phyloP scores from a whole-genome alignment of 1,140 invertebrate species.

The Parapsyche elsis region DNA sequence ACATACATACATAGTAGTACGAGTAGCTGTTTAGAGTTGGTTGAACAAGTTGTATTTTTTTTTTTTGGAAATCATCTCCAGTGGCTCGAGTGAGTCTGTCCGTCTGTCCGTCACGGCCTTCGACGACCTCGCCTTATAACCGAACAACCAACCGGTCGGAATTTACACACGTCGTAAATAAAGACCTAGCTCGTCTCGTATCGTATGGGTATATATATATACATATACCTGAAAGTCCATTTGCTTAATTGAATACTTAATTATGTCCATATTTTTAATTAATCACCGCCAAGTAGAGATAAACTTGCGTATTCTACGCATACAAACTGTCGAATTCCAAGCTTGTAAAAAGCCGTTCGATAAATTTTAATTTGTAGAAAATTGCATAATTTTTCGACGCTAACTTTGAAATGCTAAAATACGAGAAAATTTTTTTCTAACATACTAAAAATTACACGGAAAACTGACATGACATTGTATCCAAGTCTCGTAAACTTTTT shows the following conservation, averaged over 20 bases:
- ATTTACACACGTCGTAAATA: constrained; percentile 23
- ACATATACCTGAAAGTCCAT: constrained; percentile 1
- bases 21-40: too few relatives aligned
- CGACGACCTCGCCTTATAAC: not conserved
- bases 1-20: too few relatives aligned
- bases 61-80: too few relatives aligned
- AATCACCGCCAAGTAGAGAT: not conserved
- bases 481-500: too few relatives aligned
- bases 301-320: too few relatives aligned
- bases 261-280: constrained; percentile 24
- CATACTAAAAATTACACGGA: too few relatives aligned
- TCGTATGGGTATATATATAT: not conserved
- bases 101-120: not conserved
- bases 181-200: not conserved
- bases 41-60: too few relatives aligned
- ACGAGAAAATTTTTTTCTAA: too few relatives aligned
- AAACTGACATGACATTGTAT: too few relatives aligned
- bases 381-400: not conserved
- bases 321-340: not conserved
- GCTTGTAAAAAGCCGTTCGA: not conserved
- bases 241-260: constrained; percentile 24
- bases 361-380: not conserved
- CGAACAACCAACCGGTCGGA: not conserved
- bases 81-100: too few relatives aligned
- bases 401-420: not conserved